Evolutionary conservation across 2,888 invertebrate genomes (phyloP), one percentile per base, ranked within the genome.

Genomic region (Spialia ferax): DNA sequence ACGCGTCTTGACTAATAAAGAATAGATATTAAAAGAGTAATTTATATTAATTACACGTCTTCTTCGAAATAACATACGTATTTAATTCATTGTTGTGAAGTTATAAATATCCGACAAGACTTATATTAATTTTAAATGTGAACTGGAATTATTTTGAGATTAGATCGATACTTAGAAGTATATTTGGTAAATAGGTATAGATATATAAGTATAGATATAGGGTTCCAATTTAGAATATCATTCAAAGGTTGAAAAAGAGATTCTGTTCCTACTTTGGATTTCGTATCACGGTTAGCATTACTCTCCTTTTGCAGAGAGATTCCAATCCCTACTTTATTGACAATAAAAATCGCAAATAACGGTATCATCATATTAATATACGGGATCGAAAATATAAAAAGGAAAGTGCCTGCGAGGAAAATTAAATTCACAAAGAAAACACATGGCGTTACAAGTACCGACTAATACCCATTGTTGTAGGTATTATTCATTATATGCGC

Each of bases 401-500:
- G 50, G 8, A 64, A 32, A 48, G 59, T 45, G 75, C 87, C 84
- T 71, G 72, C 71, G 81, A 88, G 79, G 71, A 74, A 80, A 84
- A 85, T 87, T 87, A 81, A 71, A 42, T 56, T 71, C 69, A 82
- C 83, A 88, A 85, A 77, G 75, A 80, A 81, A 82, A 74, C 91
- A 90, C 85, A 88, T 89, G 90, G 84, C 79, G 80, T 71, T 74
- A 80, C 73, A 81, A 78, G 77, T 81, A 79, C 73, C 78, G 78
- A 79, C 78, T 79, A 79, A 79, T 77, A 23, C n/a, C 22, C 52
- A 52, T 52, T 52, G 78, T 66, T 22, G 70, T 73, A 42, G 42
- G 15, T 15, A 84, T 87, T 87, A 83, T 88, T 82, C 81, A 86
- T 87, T 88, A 84, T 88, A 70, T 77, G 75, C 76, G 79, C 74